phyloP scores from a whole-genome alignment of 2,797 vertebrate species.

The Danio jaintianensis region DNA sequence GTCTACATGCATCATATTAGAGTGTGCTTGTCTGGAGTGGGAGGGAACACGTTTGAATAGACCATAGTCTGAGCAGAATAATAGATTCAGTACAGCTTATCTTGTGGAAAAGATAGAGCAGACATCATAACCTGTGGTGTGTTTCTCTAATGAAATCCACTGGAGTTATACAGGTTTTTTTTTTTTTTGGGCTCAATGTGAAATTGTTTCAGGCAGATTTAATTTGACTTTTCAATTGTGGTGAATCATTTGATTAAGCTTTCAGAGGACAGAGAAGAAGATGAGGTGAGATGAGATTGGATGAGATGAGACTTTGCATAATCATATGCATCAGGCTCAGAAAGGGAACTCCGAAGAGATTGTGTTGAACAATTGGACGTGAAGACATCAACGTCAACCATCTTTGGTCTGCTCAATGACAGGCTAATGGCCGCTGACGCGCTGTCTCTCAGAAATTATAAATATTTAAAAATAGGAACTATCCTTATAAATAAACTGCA shows the following conservation, averaged over 20 bases:
- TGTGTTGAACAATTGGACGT: not conserved
- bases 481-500: too few relatives aligned
- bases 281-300: conserved; percentile 46
- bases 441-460: too few relatives aligned
- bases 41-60: conserved; percentile 42
- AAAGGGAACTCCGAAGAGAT: conserved; percentile 19
- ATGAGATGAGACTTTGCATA: conserved; percentile 50
- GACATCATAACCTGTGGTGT: conserved; percentile 49
- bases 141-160: conserved; percentile 61
- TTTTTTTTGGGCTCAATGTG: not conserved
- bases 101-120: conserved; percentile 53
- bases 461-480: too few relatives aligned
- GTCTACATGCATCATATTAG: conserved; percentile 37
- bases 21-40: conserved; percentile 34
- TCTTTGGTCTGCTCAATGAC: too few relatives aligned
- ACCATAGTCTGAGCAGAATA: conserved; percentile 44
- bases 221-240: conserved; percentile 66
- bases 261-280: conserved; percentile 37
- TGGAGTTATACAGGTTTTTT: conserved; percentile 56
- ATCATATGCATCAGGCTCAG: conserved; percentile 20
- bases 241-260: conserved; percentile 63
- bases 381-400: not conserved
- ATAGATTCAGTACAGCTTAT: conserved; percentile 65
- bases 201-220: conserved; percentile 64
- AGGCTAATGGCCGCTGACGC: too few relatives aligned